Conservation (phyloP, 2,888 invertebrate genomes). For the Platycheirus rosarum region DNA sequence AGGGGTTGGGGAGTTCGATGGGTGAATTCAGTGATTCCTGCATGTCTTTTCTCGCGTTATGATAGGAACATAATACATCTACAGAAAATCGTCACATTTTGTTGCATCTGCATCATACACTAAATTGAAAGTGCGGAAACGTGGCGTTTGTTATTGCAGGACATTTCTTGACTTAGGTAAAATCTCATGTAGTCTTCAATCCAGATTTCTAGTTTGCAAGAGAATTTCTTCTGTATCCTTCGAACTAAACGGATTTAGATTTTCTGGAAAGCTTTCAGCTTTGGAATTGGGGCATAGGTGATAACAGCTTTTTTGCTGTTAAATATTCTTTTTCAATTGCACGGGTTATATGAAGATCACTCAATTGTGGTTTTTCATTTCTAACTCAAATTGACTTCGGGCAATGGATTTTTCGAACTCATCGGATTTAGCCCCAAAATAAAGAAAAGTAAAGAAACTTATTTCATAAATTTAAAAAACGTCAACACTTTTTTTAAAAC, state of each 20-base stretch:
- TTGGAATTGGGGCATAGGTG: constrained; percentile 99
- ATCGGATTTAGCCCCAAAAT: constrained; percentile 96
- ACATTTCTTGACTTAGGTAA: constrained; percentile 95
- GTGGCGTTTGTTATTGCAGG: constrained; percentile 90
- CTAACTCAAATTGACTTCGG: constrained; percentile 97
- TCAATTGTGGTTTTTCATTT: constrained; percentile 97
- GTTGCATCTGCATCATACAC: constrained; percentile 99
- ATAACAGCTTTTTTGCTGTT: constrained; percentile 97
- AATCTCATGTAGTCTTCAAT: constrained; percentile 98
- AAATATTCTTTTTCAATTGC: constrained; percentile 82
- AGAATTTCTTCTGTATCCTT: constrained; percentile 99
- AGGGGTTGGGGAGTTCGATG: no score
- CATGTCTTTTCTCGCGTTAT: no score
- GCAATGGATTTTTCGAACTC: constrained; percentile 95
- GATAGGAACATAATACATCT: no score
- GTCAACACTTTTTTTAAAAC: constrained; percentile 69
- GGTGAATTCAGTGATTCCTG: no score
- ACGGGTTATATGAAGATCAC: constrained; percentile 90
- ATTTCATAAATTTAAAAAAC: no score
- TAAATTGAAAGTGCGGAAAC: constrained; percentile 95
- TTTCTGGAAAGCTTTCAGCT: constrained; percentile 98
- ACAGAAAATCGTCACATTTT: no score
- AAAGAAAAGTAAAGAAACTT: no score
- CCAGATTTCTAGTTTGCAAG: constrained; percentile 99
- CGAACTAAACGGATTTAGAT: constrained; percentile 97